Evolutionary conservation across 2,797 vertebrate genomes (phyloP).

Genomic region (Pseudochromis fuscus): DNA sequence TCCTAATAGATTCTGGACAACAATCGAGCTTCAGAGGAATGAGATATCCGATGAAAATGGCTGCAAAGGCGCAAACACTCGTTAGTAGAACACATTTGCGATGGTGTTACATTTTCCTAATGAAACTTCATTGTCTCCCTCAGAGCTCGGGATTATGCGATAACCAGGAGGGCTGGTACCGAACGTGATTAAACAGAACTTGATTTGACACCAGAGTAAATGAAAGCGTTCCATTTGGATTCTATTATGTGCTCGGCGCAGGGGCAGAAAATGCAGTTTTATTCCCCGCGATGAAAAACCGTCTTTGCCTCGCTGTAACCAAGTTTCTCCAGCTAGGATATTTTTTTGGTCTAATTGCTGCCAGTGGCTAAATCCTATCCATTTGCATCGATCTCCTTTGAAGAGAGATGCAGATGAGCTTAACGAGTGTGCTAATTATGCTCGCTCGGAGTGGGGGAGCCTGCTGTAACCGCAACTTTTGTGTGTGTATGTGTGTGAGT

Average conservation of each 20-base stretch:
- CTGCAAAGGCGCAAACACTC: background rate
- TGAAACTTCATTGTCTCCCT: constrained; percentile 42
- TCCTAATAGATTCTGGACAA: constrained; percentile 14
- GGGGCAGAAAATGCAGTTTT: constrained; percentile 51
- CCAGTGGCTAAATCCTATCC: constrained; percentile 81
- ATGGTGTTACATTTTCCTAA: constrained; percentile 28
- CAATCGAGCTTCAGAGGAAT: constrained; percentile 2
- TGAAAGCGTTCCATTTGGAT: constrained; percentile 46
- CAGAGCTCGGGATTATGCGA: constrained; percentile 33
- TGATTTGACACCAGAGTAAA: constrained; percentile 59
- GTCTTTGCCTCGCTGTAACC: constrained; percentile 56
- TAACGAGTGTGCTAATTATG: constrained; percentile 86
- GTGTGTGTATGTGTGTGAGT: constrained; percentile 37
- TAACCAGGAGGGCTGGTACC: constrained; percentile 39
- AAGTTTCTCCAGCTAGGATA: constrained; percentile 59
- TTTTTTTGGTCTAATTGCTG: constrained; percentile 79
- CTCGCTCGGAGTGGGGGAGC: constrained; percentile 62
- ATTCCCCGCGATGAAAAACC: constrained; percentile 60
- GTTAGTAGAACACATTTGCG: constrained; percentile 23
- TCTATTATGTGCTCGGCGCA: constrained; percentile 19
- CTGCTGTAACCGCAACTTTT: constrained; percentile 66
- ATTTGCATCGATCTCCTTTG: constrained; percentile 87
- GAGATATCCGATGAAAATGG: background rate
- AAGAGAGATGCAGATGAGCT: constrained; percentile 86
- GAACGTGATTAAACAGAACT: constrained; percentile 41